Evolutionary conservation across 2,888 invertebrate species (phyloP).

Genomic region (Rambutsinella grinnellia): DNA sequence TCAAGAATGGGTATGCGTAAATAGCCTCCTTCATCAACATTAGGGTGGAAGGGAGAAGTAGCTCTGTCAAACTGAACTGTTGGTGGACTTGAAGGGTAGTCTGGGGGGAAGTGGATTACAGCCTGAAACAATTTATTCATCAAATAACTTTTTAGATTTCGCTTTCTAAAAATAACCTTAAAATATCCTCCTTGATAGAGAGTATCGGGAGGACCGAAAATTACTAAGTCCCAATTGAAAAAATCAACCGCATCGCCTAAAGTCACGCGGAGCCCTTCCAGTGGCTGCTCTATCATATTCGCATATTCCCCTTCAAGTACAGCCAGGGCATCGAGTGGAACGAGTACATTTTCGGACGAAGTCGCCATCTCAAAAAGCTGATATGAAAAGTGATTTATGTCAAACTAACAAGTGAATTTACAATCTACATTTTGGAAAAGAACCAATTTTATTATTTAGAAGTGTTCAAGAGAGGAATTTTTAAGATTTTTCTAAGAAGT

Average conservation of each 20-base stretch:
- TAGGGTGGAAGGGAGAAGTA: slow-evolving; percentile 99
- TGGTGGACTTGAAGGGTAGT: slow-evolving; percentile 99
- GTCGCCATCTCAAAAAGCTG: too few species aligned
- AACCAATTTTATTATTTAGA: too few species aligned
- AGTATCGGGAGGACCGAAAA: slow-evolving; percentile 99
- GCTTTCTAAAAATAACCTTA: too few species aligned
- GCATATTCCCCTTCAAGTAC: slow-evolving; percentile 95
- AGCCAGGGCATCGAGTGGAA: too few species aligned
- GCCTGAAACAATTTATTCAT: slow-evolving; percentile 92
- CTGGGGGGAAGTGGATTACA: slow-evolving; percentile 97
- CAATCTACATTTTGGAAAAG: not conserved
- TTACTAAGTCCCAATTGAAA: slow-evolving; percentile 99
- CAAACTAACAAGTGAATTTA: too few species aligned
- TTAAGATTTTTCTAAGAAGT: too few species aligned
- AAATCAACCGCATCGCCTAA: slow-evolving; percentile 97
- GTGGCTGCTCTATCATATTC: slow-evolving; percentile 95
- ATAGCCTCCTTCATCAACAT: slow-evolving; percentile 99
- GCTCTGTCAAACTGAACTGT: slow-evolving; percentile 88
- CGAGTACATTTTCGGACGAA: not conserved
- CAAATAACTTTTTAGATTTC: too few species aligned
- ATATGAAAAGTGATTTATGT: too few species aligned
- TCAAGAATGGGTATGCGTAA: slow-evolving; percentile 99
- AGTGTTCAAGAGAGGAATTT: too few species aligned
- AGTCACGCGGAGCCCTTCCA: slow-evolving; percentile 97
- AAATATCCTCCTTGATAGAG: slow-evolving; percentile 99